These are phyloP conservation scores for Leptinotarsa lineolata DNA, from an alignment of 1,140 invertebrate genomes.

Conservation along the genomic window DNA sequence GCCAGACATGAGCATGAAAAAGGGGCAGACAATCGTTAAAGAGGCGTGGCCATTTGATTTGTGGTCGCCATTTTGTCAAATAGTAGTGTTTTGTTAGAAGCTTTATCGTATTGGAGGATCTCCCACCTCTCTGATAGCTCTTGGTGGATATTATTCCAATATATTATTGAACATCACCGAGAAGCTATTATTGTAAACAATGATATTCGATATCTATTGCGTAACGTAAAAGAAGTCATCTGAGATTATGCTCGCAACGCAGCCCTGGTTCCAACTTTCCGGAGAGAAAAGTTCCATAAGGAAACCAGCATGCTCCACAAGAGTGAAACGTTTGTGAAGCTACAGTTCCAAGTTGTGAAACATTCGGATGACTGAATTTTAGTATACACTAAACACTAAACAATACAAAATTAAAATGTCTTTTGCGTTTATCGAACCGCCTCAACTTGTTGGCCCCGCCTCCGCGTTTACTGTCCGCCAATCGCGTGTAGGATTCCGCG, in stretches of 20 bases:
- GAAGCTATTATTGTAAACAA: too few relatives aligned
- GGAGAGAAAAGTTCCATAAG: not conserved
- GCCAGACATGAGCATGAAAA: slow-evolving; percentile 55
- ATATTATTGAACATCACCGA: too few relatives aligned
- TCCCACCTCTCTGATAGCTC: slow-evolving; percentile 49
- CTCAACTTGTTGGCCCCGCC: slow-evolving; percentile 32
- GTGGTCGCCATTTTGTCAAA: slow-evolving; percentile 59
- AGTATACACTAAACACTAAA: slow-evolving; percentile 26
- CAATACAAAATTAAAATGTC: slow-evolving; percentile 50
- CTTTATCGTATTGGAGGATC: slow-evolving; percentile 58
- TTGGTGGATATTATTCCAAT: not conserved
- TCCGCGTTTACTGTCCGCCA: slow-evolving; percentile 34
- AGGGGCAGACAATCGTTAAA: slow-evolving; percentile 57
- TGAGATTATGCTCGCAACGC: too few relatives aligned
- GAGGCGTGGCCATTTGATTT: slow-evolving; percentile 56
- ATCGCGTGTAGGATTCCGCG: slow-evolving; percentile 37
- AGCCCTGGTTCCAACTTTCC: not conserved
- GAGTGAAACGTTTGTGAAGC: slow-evolving; percentile 19
- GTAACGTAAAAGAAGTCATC: too few relatives aligned
- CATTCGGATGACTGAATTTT: slow-evolving; percentile 24
- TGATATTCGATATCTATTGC: too few relatives aligned
- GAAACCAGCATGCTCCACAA: not conserved
- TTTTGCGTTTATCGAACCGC: slow-evolving; percentile 39
- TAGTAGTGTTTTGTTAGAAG: slow-evolving; percentile 58
- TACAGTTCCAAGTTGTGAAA: slow-evolving; percentile 9